These are phyloP conservation scores for Coptotermes formosanus DNA, from an alignment of 1,140 invertebrate species.

Conservation along the genomic window DNA sequence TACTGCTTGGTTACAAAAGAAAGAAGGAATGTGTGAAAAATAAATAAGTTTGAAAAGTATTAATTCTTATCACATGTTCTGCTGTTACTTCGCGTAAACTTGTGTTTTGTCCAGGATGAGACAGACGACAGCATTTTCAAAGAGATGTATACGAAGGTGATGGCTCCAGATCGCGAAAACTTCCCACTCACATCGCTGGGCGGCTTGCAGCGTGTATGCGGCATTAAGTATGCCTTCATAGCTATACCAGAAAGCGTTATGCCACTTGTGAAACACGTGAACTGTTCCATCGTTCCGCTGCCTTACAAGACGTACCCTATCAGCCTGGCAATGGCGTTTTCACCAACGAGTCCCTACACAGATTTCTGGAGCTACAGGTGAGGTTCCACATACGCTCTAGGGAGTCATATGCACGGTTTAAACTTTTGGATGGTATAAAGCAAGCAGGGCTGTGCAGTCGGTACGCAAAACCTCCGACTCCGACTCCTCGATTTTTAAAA, in stretches of 20 bases:
- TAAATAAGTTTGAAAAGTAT: no score
- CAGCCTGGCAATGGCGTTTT: slow-evolving; percentile 20
- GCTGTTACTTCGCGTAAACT: background rate
- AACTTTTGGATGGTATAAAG: no score
- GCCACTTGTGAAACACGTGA: background rate
- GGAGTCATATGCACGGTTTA: no score
- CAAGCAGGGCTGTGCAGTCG: no score
- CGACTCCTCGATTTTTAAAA: no score
- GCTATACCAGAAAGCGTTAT: background rate
- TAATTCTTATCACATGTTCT: no score
- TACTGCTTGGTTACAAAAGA: no score
- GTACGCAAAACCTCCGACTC: no score
- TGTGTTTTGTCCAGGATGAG: background rate
- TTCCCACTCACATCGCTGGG: background rate
- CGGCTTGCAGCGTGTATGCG: background rate
- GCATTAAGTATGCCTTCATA: background rate
- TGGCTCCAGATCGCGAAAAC: background rate
- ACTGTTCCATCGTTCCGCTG: slow-evolving; percentile 1
- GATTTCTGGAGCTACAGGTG: slow-evolving; percentile 5
- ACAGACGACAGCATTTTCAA: background rate
- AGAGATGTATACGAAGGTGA: background rate
- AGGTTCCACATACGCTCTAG: background rate
- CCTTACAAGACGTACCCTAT: background rate
- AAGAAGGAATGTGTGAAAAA: no score
- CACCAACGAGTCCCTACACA: background rate